Evolutionary conservation across 2,113 vertebrate genomes (phyloP), one percentile per base, ranked within the genome.

Genomic region (Austrofundulus limnaeus): DNA sequence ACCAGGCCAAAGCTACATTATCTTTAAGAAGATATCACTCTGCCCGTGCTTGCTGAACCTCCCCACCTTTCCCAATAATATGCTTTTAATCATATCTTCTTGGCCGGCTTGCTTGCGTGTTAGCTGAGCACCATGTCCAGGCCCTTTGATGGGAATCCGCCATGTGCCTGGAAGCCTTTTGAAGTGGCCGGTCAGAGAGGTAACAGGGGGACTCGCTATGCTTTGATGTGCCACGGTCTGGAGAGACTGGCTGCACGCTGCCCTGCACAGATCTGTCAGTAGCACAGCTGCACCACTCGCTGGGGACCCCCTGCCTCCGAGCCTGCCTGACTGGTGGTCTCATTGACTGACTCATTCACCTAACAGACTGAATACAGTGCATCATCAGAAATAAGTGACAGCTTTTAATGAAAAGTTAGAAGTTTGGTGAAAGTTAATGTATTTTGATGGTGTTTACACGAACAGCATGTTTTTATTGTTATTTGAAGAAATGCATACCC

Each of bases 141-240:
- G 67, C 78, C 88, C 92, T 94, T 93, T 94, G 92, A 94, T 93
- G 88, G 89, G 89, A 92, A 92, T 92, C 89, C 89, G 88, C 78
- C 90, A 92, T 92, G 92, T 90, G 77, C 91, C 85, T 78, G 78
- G 85, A 82, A 74, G 79, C 84, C 84, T 87, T 93, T 94, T 94
- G 93, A 94, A 94, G 92, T 88, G 87, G 86, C 87, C 84, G 85
- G 81, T 84, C n/a, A 24, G 59, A 78, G 70, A 80, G 80, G 77
- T 79, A n/a, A 71, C 60, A 49, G 77, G 74, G 85, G 82, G 77
- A 75, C 57, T 78, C 45, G 70, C 80, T 62, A 70, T 61, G 88
- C 88, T 91, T 91, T 91, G 89, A 92, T 87, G 89, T 89, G 89
- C 80, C 86, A 75, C 69, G 77, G 84, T 68, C 80, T 81, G 63